phyloP scores from a whole-genome alignment of 2,888 invertebrate genomes.

The Tethea ocularis region DNA sequence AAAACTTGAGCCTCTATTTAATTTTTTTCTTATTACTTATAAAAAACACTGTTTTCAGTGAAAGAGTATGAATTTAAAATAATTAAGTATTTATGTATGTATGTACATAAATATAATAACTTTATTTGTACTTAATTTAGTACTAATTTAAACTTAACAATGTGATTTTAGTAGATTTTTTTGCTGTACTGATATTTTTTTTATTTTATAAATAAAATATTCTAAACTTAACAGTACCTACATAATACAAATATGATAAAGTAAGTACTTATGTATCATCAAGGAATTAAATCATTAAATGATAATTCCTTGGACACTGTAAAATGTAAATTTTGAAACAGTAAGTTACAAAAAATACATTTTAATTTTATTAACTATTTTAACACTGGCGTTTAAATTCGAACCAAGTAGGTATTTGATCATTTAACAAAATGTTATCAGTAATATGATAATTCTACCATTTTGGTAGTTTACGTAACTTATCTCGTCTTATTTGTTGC shows the following conservation, averaged over 20 bases:
- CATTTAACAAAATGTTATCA: not conserved
- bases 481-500: constrained; percentile 38
- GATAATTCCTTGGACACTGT: constrained; percentile 10
- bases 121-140: constrained; percentile 29
- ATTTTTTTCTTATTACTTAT: not conserved
- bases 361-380: not conserved
- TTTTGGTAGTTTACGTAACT: constrained; percentile 19
- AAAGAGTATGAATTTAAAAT: not conserved
- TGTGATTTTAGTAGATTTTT: not conserved
- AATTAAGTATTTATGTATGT: not conserved
- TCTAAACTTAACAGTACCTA: not conserved
- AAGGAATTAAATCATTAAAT: not conserved
- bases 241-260: not conserved
- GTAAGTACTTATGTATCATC: not conserved
- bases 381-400: not conserved
- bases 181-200: not conserved
- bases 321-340: constrained; percentile 5
- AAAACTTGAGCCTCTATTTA: constrained; percentile 3
- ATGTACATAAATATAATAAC: constrained; percentile 7
- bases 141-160: constrained; percentile 14
- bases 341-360: constrained; percentile 1
- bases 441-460: constrained; percentile 11
- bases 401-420: not conserved
- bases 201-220: constrained; percentile 1
- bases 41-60: not conserved